Evolutionary conservation across 1,140 invertebrate species (phyloP), one percentile per base, ranked within the genome.

Genomic region (Atta texana): DNA sequence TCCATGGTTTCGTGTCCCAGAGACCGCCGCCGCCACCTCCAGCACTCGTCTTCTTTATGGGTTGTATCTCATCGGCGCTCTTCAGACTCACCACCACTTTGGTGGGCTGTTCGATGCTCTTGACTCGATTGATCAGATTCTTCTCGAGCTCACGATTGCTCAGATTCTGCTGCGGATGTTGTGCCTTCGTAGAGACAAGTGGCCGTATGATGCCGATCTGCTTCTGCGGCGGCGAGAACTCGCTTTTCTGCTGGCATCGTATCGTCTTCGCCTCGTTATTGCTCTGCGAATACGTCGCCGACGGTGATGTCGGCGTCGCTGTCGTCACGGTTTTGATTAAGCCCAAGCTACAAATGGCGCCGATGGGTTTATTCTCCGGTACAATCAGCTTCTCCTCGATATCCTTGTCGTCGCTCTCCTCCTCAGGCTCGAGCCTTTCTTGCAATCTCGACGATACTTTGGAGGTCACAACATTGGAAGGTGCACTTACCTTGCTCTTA

Each of bases 71-170:
- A 7, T 95, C 95, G 6, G 94, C 94, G 88, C 91, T 91, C 88
- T 95, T 94, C 72, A 95, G 87, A 81, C 94, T 95, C 28, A 95
- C 95, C 21, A 95, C 93, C 8, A 96, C 96, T 87, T 96, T 96
- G n/a, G 94, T 96, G 16, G 95, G 95, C 77, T 96, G 95, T 89
- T 96, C 96, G 88, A 96, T 95, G 76, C 95, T 96, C 92, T 97
- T 97, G 69, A 96, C 96, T 57, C 96, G 95, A 94, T 97, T 97
- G 81, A 97, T 97, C 34, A 96, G 94, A 93, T 97, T 97, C 93
- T 97, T 97, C 91, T 97, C 97, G 28, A 97, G 96, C 93, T 97
- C 97, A 49, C 96, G 93, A 69, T 96, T 96, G 53, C 96, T 97
- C 44, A 97, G 89, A 90, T 93, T 94, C 74, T 95, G 94, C 57